Percentiles rank a stretch among this genome's conserved stretches.
These are phyloP conservation scores for Apodemia zela DNA, from an alignment of 2,888 invertebrate genomes.

Conservation along the genomic window DNA sequence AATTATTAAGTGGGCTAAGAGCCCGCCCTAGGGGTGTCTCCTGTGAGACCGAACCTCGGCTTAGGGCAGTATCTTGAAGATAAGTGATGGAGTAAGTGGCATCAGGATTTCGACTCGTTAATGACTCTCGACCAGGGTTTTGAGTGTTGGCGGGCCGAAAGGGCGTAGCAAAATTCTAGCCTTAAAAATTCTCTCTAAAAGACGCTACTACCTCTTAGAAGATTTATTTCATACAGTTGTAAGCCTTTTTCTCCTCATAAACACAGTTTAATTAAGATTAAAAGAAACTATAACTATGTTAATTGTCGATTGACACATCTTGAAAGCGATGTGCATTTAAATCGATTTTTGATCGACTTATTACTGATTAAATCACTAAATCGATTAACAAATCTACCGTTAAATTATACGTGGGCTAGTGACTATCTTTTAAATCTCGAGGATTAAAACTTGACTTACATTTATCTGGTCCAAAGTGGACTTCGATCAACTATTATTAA, in stretches of 20 bases:
- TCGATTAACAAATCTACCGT: constrained; percentile 40
- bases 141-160: too few species aligned
- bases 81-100: too few species aligned
- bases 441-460: constrained; percentile 3
- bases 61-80: too few species aligned
- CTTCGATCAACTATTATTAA: neutral
- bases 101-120: too few species aligned
- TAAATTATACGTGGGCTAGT: constrained; percentile 34
- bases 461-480: neutral
- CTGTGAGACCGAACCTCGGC: too few species aligned
- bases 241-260: neutral
- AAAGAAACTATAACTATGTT: neutral
- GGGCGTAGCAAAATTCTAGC: too few species aligned
- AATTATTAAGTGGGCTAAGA: too few species aligned
- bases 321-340: constrained; percentile 21
- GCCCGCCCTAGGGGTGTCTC: too few species aligned
- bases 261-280: neutral
- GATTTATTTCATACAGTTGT: neutral
- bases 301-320: constrained; percentile 40
- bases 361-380: constrained; percentile 30
- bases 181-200: too few species aligned
- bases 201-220: too few species aligned
- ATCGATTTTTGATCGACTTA: constrained; percentile 40
- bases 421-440: constrained; percentile 1
- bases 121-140: too few species aligned